Conservation (phyloP, 2,888 invertebrate genomes). For the Tiliacea aurago region DNA sequence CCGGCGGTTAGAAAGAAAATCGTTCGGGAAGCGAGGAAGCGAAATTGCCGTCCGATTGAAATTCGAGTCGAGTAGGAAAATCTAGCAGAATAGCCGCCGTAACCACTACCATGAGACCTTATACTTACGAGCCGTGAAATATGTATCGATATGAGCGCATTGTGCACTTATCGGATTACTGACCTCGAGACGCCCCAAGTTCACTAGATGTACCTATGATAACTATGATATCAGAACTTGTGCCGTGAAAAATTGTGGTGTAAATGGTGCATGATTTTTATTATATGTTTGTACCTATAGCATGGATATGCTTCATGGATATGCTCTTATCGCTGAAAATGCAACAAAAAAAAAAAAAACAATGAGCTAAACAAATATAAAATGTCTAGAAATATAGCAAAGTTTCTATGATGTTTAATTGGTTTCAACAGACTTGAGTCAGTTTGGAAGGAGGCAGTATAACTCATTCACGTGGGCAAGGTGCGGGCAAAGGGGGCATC, state of each 20-base stretch:
- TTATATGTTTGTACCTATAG: too few relatives aligned
- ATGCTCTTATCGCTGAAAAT: too few relatives aligned
- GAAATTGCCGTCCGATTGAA: slow-evolving; percentile 66
- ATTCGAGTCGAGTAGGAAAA: slow-evolving; percentile 66
- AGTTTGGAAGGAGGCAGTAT: neutral
- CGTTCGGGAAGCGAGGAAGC: slow-evolving; percentile 57
- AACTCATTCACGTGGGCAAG: neutral
- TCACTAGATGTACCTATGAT: neutral
- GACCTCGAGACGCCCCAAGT: neutral
- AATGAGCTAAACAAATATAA: neutral
- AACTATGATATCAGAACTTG: neutral
- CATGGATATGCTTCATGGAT: too few relatives aligned
- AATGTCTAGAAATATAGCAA: neutral
- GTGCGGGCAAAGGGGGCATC: neutral
- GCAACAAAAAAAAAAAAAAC: too few relatives aligned
- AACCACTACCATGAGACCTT: slow-evolving; percentile 50
- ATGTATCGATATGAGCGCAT: slow-evolving; percentile 10
- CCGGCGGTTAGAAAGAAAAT: slow-evolving; percentile 63
- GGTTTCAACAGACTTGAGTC: slow-evolving; percentile 10
- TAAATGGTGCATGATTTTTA: neutral
- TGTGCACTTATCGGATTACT: neutral
- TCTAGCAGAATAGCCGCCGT: slow-evolving; percentile 42
- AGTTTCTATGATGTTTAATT: slow-evolving; percentile 1
- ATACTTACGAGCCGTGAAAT: slow-evolving; percentile 14
- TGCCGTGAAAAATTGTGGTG: neutral